These are phyloP conservation scores for Drosophila mayaguana DNA, from an alignment of 2,888 invertebrate species.

Conservation along the genomic window DNA sequence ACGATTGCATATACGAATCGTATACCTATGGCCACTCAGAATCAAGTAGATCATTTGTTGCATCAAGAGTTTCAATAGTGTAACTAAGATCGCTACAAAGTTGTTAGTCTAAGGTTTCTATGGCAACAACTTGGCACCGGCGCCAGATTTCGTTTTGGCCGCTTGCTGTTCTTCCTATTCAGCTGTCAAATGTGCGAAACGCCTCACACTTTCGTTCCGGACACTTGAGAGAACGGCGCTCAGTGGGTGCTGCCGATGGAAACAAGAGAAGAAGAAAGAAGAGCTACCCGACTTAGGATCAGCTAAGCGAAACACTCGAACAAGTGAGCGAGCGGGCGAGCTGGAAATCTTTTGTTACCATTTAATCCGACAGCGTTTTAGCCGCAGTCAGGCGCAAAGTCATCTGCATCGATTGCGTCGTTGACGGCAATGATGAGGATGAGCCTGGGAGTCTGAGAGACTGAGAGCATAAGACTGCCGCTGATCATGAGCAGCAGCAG, in stretches of 20 bases:
- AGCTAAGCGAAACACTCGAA: conserved; percentile 56
- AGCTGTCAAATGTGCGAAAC: conserved; percentile 65
- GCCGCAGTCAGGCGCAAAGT: conserved; percentile 68
- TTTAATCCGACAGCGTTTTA: conserved; percentile 59
- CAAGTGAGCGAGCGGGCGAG: conserved; percentile 39
- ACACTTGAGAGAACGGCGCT: conserved; percentile 58
- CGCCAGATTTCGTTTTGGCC: conserved; percentile 36
- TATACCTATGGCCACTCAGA: neutral
- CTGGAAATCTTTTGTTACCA: conserved; percentile 66
- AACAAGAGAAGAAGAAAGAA: conserved; percentile 9
- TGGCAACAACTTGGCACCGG: conserved; percentile 33
- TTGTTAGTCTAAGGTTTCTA: conserved; percentile 1
- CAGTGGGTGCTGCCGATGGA: conserved; percentile 18
- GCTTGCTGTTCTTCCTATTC: conserved; percentile 54
- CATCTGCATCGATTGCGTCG: conserved; percentile 40
- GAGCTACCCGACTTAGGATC: conserved; percentile 43
- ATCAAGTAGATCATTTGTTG: neutral
- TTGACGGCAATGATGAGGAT: conserved; percentile 12
- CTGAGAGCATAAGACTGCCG: neutral
- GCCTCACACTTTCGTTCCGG: conserved; percentile 61
- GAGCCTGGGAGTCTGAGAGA: conserved; percentile 2
- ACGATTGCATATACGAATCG: neutral
- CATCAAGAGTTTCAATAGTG: neutral
- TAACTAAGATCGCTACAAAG: neutral
- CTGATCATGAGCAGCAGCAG: conserved; percentile 46